Base-by-base conservation (phyloP, 2,113 vertebrate genomes). In the Cinclus mexicanus region DNA sequence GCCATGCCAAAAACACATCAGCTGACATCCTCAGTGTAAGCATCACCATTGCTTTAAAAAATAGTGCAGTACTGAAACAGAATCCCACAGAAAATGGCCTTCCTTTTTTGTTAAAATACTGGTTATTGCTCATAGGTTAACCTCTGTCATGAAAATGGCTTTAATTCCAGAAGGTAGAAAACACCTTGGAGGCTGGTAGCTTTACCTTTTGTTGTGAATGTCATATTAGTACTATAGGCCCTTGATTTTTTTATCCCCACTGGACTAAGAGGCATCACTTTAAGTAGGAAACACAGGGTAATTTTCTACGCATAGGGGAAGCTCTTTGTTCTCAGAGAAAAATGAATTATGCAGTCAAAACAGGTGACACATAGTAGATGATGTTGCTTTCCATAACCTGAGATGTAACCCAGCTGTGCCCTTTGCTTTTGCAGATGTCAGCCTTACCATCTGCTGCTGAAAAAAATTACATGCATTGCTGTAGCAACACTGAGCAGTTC, bases 371-470 rank as follows among this genome's bases (percentile, higher is more conserved):
- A 55, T n/a, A 88, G 84, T 94, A 74, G 88, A 90, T 96, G 94
- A 83, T 95, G 82, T 95, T 95, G 95, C 95, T 97, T 95, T 97
- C 94, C 85, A 95, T 75, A 95, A 95, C 94, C 87, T 95, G 95
- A 97, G 93, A 83, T 78, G 83, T 91, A 90, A 93, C 91, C 96
- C 85, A 93, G 79, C 94, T 90, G 80, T 91, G 93, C 93, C 96
- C 94, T 96, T 92, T 96, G 92, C 88, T 96, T 96, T 93, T 94
- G 91, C 95, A 96, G 97, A 92, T 97, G 90, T 96, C 95, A 96
- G 90, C 95, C 9, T 25, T 55, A 91, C 93, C 96, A 96, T 96
- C 96, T 97, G 95, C 95, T 93, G 67, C 81, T 86, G 80, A 92
- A 83, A 93, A 74, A 35, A 61, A 70, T 25, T 4, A 22, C 82